Evolutionary conservation across 2,888 invertebrate genomes (phyloP).

Genomic region (Tridacna crocea): DNA sequence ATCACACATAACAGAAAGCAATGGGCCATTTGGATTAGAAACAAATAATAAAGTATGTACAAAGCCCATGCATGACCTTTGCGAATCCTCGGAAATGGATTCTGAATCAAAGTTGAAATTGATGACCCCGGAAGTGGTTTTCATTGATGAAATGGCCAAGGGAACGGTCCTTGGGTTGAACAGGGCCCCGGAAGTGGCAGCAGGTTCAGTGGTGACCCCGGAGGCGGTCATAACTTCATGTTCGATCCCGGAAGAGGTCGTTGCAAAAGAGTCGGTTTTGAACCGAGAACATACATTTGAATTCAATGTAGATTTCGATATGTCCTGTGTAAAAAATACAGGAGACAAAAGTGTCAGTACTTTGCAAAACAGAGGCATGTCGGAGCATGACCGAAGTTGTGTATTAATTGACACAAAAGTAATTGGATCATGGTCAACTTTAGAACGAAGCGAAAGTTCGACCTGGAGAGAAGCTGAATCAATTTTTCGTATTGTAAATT

Average conservation of each 20-base stretch:
- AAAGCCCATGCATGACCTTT: neutral
- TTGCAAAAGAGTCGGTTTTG: neutral
- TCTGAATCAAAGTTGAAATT: neutral
- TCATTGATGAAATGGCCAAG: neutral
- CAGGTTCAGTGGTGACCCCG: neutral
- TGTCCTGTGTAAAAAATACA: neutral
- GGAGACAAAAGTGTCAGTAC: conserved; percentile 18
- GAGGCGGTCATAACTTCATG: conserved; percentile 1
- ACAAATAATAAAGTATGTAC: neutral
- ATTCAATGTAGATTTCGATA: neutral
- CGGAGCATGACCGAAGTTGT: too few species aligned
- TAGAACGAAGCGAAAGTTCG: conserved; percentile 1
- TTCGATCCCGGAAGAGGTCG: neutral
- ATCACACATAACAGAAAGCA: neutral
- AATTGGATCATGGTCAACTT: neutral
- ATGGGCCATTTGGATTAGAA: neutral
- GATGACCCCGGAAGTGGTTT: neutral
- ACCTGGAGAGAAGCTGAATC: conserved; percentile 27
- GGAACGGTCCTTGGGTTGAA: neutral
- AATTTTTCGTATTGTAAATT: neutral
- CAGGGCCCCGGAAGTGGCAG: neutral
- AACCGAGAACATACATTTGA: neutral
- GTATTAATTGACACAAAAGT: neutral
- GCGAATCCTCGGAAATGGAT: neutral
- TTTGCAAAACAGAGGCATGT: neutral